Conservation (phyloP, 2,113 vertebrate genomes). For the Chelonoidis abingdonii region DNA sequence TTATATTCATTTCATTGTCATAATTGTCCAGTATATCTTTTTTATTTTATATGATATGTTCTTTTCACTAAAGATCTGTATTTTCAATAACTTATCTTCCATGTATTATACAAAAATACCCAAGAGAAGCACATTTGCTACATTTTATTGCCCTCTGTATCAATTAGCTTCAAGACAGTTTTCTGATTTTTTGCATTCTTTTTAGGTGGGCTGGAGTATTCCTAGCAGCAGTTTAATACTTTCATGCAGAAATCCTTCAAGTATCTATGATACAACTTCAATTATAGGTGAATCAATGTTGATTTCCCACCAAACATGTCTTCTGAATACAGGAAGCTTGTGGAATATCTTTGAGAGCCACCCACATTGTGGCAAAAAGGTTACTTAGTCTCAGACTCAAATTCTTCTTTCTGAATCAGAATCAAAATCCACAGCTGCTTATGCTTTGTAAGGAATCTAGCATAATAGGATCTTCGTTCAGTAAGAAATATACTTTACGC, state of each 20-base stretch:
- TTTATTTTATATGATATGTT: neutral
- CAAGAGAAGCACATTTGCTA: neutral
- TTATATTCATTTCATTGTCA: neutral
- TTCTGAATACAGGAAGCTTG: neutral
- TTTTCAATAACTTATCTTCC: neutral
- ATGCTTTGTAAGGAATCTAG: neutral
- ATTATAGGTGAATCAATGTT: neutral
- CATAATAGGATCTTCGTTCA: neutral
- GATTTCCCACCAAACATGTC: neutral
- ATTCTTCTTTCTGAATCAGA: neutral
- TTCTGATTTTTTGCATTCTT: neutral
- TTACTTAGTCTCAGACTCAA: neutral
- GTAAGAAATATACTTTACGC: neutral
- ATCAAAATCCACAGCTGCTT: neutral
- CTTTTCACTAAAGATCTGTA: neutral
- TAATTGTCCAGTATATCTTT: neutral
- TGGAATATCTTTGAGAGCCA: neutral
- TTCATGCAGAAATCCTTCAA: neutral
- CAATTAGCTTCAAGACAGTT: neutral
- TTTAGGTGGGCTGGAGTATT: neutral
- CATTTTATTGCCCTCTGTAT: neutral
- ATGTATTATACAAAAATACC: neutral
- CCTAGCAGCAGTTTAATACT: neutral
- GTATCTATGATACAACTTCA: neutral
- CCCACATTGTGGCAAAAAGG: neutral